Base-by-base conservation (phyloP, 2,797 vertebrate species). In the Danio jaintianensis region DNA sequence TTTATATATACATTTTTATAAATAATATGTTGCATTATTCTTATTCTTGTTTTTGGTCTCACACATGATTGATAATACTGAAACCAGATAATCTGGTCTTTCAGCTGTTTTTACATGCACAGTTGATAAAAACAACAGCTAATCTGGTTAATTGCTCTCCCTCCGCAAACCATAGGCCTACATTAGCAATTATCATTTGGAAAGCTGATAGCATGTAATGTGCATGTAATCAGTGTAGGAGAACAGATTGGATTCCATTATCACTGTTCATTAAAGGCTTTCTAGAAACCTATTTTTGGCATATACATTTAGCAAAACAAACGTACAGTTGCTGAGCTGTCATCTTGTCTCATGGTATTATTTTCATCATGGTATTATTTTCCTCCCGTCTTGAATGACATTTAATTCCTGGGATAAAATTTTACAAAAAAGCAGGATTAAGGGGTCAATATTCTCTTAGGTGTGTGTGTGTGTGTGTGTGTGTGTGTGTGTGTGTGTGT, bases 401-500 rank as follows among this genome's bases (percentile, higher is more conserved):
- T 45, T 56, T 45, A 22, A 76, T 55, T 72, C 53, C 69, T 58
- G 12, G 18, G 38, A 16, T 58, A 58, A 55, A 67, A 77, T 16
- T 38, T 48, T 63, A 40, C 18, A 75, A 50, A 75, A n/a, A 75
- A 53, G 29, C 22, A 59, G 29, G 75, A 69, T 69, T 69, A 69
- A 59, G 59, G n/a, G 16, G 43, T 69, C 42, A 59, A 40, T 59
- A 66, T 55, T 52, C 6, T 55, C 18, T 2, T 50, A 20, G n/a
- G 20, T 53, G 61, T 58, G 43, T 43, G 62, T 48, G 78, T 52
- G 18, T 36, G 11, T 45, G 52, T 61, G 52, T 78, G 68, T 80
- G 68, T 64, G 58, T 73, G 55, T 61, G 55, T 68, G 38, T 61
- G 75, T 56, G 56, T 79, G 62, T 64, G 70, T 76, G 40, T 66